Evolutionary conservation across 53 echinoderm and acorn worm genomes (phyloP).

Genomic region (Apostichopus leukothele): DNA sequence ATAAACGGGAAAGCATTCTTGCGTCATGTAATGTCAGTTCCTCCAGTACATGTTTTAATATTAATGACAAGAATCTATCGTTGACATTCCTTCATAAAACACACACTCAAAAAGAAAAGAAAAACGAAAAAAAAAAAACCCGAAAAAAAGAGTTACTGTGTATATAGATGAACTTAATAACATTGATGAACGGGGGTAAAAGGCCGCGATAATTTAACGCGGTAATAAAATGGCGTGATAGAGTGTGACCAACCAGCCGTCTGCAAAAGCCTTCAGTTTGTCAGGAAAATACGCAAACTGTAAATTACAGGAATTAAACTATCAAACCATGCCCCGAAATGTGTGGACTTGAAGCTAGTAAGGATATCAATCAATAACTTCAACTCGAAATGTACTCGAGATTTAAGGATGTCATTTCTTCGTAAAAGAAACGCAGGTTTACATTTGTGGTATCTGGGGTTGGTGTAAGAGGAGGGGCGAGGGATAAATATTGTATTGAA

Average conservation of each 20-base stretch:
- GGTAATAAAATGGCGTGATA: slow-evolving; percentile 35
- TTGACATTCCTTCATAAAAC: background rate
- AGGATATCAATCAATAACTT: slow-evolving; percentile 6
- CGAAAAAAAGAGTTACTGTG: background rate
- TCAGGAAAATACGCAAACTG: slow-evolving; percentile 41
- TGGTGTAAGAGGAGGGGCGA: too few species aligned
- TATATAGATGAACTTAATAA: background rate
- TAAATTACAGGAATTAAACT: slow-evolving; percentile 38
- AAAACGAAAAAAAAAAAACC: background rate
- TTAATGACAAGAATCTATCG: background rate
- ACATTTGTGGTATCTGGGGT: too few species aligned
- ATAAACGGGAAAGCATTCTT: too few species aligned
- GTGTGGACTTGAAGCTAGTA: slow-evolving; percentile 20
- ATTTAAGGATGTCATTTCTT: too few species aligned
- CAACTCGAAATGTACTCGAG: too few species aligned
- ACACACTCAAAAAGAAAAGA: background rate
- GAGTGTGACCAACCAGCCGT: slow-evolving; percentile 25
- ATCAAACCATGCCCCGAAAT: slow-evolving; percentile 20
- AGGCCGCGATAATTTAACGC: slow-evolving; percentile 35
- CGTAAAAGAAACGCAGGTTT: too few species aligned
- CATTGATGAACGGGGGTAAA: slow-evolving; percentile 6
- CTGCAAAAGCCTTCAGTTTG: slow-evolving; percentile 18
- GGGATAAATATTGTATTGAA: too few species aligned
- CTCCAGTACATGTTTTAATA: too few species aligned
- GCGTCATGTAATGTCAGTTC: too few species aligned